Conservation (phyloP, 2,888 invertebrate genomes). For the Lycia hirtaria region DNA sequence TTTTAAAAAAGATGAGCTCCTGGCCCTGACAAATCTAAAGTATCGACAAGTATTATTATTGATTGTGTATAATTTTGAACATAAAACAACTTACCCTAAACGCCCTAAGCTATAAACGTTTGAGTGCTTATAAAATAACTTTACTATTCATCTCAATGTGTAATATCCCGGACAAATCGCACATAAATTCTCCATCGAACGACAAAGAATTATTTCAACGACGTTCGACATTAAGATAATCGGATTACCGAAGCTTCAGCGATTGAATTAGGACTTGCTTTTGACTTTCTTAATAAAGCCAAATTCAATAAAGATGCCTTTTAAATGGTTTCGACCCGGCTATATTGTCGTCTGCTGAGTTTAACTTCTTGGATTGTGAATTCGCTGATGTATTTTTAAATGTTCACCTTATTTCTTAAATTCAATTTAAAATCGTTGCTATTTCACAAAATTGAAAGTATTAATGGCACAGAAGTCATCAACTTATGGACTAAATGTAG, state of each 20-base stretch:
- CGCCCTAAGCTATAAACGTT: no score
- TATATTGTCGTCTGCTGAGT: slow-evolving; percentile 4
- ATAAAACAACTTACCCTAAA: no score
- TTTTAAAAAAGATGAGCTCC: no score
- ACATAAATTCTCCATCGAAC: slow-evolving; percentile 6
- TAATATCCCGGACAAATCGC: neutral
- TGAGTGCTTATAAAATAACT: neutral
- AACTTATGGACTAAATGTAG: no score
- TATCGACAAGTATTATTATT: no score
- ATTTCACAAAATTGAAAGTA: no score
- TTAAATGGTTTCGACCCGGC: slow-evolving; percentile 11
- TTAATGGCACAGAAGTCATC: no score
- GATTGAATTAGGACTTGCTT: slow-evolving; percentile 34
- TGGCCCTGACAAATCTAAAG: no score
- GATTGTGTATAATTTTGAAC: no score
- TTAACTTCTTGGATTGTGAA: neutral
- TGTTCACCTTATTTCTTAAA: no score
- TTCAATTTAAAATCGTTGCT: no score
- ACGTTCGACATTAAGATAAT: slow-evolving; percentile 31
- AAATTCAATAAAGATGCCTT: slow-evolving; percentile 30
- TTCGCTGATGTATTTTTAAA: neutral
- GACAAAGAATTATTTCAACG: slow-evolving; percentile 24
- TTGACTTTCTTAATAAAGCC: slow-evolving; percentile 31
- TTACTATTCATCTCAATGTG: neutral
- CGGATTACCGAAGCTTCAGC: slow-evolving; percentile 31